Evolutionary conservation across 2,113 vertebrate genomes (phyloP), one percentile per base, ranked within the genome.

Genomic region (Morone chrysops): DNA sequence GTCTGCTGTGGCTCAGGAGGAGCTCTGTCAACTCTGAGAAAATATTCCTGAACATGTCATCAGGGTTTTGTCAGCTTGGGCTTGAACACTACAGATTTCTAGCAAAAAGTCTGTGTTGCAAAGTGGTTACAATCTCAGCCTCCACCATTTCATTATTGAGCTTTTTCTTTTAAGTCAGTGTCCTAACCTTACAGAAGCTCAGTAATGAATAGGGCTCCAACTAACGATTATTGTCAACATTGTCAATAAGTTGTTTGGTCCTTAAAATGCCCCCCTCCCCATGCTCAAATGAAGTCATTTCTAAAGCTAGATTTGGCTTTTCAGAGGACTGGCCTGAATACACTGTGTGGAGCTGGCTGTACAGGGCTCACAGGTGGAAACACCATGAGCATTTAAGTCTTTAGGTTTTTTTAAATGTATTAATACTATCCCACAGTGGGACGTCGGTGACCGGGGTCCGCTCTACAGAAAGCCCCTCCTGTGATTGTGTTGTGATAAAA

Each of bases 31-130:
- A 50, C 31, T 25, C 31, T n/a, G 48, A 60, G 56, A 31, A 76
- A 53, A 43, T 41, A 60, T 65, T 31, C 48, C 48, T 25, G 48
- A 75, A 53, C 36, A 9, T 62, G 67, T 70, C 53, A 62, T 79
- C 16, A 51, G 66, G 45, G 54, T 62, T 62, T 18, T 31, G 31
- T 73, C 60, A n/a, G 57, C 76, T 31, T 22, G 1, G 36, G 45
- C 38, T 25, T 31, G 31, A 41, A 45, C 38, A 13, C 45, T 41
- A 11, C 67, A 50, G 20, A 43, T 43, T 68, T 40, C 9, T 10
- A n/a, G 20, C 22, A 57, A 13, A 56, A 54, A 54, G 18, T 20
- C 48, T 50, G 13, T 50, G 48, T 50, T 31, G 31, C 3, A 31
- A 31, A 31, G 31, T 31, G 31, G 31, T 31, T 54, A 9, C 8